phyloP scores from a whole-genome alignment of 2,888 invertebrate genomes.

The Eulithis prunata region DNA sequence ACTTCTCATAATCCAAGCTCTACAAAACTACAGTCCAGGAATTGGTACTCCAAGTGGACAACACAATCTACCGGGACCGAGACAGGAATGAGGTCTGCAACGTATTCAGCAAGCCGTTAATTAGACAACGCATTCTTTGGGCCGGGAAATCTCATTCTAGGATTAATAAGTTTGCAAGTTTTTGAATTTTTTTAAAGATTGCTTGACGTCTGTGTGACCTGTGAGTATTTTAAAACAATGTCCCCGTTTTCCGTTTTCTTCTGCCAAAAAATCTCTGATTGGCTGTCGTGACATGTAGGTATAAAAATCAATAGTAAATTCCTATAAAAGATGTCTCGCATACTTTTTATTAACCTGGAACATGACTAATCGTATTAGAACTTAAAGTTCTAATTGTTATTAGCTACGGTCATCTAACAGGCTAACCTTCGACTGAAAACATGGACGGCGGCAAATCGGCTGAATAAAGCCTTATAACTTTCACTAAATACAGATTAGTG shows the following conservation, averaged over 20 bases:
- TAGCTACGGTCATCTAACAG: constrained; percentile 33
- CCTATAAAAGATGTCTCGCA: neutral
- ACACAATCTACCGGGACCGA: constrained; percentile 30
- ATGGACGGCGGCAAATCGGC: constrained; percentile 33
- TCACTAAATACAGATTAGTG: constrained; percentile 14
- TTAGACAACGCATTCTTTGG: constrained; percentile 51
- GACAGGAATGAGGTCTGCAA: constrained; percentile 36
- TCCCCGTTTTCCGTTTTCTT: too few relatives aligned
- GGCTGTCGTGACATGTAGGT: too few relatives aligned
- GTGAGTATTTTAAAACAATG: too few relatives aligned
- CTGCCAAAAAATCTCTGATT: too few relatives aligned
- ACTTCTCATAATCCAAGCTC: too few relatives aligned
- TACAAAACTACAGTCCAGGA: constrained; percentile 6
- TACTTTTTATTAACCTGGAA: constrained; percentile 10
- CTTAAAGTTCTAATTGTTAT: constrained; percentile 16
- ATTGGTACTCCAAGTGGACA: constrained; percentile 7
- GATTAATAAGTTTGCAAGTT: constrained; percentile 18
- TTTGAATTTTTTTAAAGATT: constrained; percentile 17
- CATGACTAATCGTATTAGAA: constrained; percentile 13
- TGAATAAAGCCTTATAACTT: constrained; percentile 31
- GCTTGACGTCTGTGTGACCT: too few relatives aligned
- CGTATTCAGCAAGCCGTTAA: constrained; percentile 50
- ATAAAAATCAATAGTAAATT: too few relatives aligned
- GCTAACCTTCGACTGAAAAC: constrained; percentile 32
- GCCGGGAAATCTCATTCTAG: constrained; percentile 17